A percentile compares a stretch with the other conserved stretches of the same genome.
These are phyloP conservation scores for Bambusicola thoracicus DNA, from an alignment of 2,113 vertebrate genomes.

Conservation along the genomic window DNA sequence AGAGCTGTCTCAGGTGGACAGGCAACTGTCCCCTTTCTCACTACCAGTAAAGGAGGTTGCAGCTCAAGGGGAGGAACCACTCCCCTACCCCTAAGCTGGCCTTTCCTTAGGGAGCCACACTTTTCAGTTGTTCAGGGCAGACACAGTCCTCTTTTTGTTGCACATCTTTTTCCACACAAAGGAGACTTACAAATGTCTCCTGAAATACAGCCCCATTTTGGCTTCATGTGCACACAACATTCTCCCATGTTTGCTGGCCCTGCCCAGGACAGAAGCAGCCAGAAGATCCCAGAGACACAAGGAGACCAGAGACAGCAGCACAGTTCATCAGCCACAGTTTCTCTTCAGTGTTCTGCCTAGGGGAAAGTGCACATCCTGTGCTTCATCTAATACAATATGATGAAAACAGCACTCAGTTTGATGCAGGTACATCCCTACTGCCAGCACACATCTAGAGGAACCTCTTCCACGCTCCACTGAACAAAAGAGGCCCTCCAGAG, in stretches of 20 bases:
- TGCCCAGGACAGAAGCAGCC: not conserved
- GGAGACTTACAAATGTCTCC: accelerated
- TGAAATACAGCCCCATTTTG: not conserved
- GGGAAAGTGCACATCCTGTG: not conserved
- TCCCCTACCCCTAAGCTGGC: not conserved
- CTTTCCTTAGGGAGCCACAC: not conserved
- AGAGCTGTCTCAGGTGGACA: not conserved
- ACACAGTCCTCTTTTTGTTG: not conserved
- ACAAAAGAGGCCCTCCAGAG: not conserved
- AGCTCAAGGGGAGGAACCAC: not conserved
- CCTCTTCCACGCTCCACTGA: accelerated
- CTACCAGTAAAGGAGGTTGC: accelerated
- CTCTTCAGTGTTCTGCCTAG: accelerated
- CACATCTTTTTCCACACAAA: accelerated
- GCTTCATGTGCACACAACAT: accelerated
- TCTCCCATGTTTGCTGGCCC: not conserved
- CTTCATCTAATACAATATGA: not conserved
- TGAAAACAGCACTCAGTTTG: not conserved
- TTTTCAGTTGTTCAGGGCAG: not conserved
- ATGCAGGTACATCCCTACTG: not conserved
- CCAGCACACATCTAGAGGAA: accelerated
- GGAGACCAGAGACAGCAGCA: not conserved
- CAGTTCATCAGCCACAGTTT: accelerated
- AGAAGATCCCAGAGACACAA: not conserved
- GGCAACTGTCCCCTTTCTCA: not conserved